Base-by-base conservation (phyloP, 2,888 invertebrate genomes). In the Drosophila ezoana region DNA sequence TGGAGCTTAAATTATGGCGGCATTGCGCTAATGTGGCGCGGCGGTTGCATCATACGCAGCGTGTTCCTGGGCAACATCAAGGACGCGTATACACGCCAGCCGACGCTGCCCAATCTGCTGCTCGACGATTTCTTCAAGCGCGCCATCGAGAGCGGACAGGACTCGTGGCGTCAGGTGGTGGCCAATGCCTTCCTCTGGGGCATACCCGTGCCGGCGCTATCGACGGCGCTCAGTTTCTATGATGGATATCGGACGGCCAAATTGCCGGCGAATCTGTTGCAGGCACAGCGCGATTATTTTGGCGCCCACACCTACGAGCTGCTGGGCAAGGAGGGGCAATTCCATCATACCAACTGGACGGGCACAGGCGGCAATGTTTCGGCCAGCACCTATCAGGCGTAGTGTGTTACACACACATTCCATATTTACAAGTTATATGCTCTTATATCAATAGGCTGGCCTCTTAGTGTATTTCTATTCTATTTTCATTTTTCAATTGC, bases 21-120 rank as follows among this genome's bases (percentile, higher is more conserved):
- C 60, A 98, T 99, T 76, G 99, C 99, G 1, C 93, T 99, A 44
- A 99, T 99, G 99, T 99, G 99, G 99, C 95, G 99, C 72, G 99
- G 99, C 14, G 99, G 99, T n/a, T 99, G 99, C 92, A 99, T 99
- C 90, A 99, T 84, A 20, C 80, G 37, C 88, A 96, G 97, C 90
- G 96, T 94, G 11, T 98, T 98, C 91, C 93, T 98, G 81, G 97
- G 97, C 33, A 96, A 97, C 91, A 98, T 98, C 87, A 98, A 99
- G 93, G 94, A 95, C 14, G 99, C 99, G 0, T 99, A 97, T 92
- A 97, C 97, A 59, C 96, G 96, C 85, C 96, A 99, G 92, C 96
- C 97, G 0, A 93, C 96, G 63, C 93, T 99, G 59, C 94, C 95
- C 1, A 99, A 98, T 91, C 93, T 99, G 58, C 93, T 99, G 64